Evolutionary conservation across 2,888 invertebrate genomes (phyloP), one percentile per base, ranked within the genome.

Genomic region (Dioctria rufipes): DNA sequence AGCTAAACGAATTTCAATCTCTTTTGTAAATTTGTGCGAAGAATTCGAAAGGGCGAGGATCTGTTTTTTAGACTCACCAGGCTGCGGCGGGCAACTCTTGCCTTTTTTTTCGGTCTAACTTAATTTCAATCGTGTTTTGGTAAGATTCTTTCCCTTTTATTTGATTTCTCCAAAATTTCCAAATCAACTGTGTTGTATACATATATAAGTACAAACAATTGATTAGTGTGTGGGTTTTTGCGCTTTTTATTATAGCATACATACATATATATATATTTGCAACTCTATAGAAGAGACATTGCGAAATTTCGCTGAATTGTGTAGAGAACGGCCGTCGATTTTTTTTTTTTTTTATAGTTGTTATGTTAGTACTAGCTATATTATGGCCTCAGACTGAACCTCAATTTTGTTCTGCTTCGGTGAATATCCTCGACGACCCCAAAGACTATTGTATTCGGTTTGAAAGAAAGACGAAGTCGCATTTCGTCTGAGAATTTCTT

Each of bases 401-500:
- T 77, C 43, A 63, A 77, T 77, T 77, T 63, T 63, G 60, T 78
- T 78, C 78, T 78, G 78, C 42, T 78, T 66, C 11, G 78, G 49
- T 78, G 78, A 78, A 65, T 78, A n/a, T 49, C 42, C 51, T 66
- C 66, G 40, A 13, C 66, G 37, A 46, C 66, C 61, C 61, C 61
- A 61, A 25, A 25, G 25, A 66, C 42, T 46, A 43, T 43, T 40
- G 66, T 66, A 43, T n/a, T 43, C 3, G n/a, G 13, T 13, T 25
- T 13, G 43, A 13, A 66, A 66, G 66, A 66, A 66, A 66, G 46
- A 66, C 39, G 39, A 61, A 61, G 54, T 8, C 54, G 11, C 54
- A 54, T 54, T 54, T 54, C 54, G 54, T 54, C 54, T 54, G 54
- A 54, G 54, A 54, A 54, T 54, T 54, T 54, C 54, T 54, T 54